Evolutionary conservation across 2,888 invertebrate species (phyloP).

Genomic region (Pteria penguin): DNA sequence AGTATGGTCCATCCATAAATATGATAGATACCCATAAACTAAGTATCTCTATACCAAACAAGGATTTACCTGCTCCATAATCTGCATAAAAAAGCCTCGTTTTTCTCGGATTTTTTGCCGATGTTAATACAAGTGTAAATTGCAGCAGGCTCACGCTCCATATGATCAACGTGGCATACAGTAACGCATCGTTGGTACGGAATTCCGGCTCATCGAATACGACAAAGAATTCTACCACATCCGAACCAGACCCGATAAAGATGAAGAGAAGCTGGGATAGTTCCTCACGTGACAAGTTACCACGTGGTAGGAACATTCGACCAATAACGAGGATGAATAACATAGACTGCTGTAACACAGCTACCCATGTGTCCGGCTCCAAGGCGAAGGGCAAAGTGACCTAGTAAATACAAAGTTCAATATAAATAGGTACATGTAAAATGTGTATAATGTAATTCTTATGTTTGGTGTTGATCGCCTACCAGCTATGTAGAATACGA

Average conservation of each 20-base stretch:
- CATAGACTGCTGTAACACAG: constrained; percentile 69
- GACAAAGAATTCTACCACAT: constrained; percentile 72
- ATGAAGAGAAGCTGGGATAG: constrained; percentile 79
- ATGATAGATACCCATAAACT: constrained; percentile 80
- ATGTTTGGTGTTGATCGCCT: too few species aligned
- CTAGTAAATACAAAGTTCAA: too few species aligned
- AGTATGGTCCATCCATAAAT: constrained; percentile 81
- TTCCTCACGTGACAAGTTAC: constrained; percentile 76
- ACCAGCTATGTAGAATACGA: too few species aligned
- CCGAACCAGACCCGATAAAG: constrained; percentile 78
- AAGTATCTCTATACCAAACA: constrained; percentile 77
- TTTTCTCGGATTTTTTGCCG: constrained; percentile 33
- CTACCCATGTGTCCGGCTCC: constrained; percentile 63
- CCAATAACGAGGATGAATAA: constrained; percentile 70
- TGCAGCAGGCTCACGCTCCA: constrained; percentile 78
- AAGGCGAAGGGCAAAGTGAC: constrained; percentile 52
- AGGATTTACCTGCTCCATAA: constrained; percentile 11
- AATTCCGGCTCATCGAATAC: constrained; percentile 68
- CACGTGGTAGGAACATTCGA: constrained; percentile 74
- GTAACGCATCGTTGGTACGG: constrained; percentile 65
- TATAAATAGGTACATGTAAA: too few species aligned
- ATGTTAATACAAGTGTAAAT: constrained; percentile 78
- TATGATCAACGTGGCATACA: constrained; percentile 71
- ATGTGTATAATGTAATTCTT: too few species aligned
- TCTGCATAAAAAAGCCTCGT: constrained; percentile 2